phyloP scores from a whole-genome alignment of 2,113 vertebrate genomes.

The Lanius collurio region DNA sequence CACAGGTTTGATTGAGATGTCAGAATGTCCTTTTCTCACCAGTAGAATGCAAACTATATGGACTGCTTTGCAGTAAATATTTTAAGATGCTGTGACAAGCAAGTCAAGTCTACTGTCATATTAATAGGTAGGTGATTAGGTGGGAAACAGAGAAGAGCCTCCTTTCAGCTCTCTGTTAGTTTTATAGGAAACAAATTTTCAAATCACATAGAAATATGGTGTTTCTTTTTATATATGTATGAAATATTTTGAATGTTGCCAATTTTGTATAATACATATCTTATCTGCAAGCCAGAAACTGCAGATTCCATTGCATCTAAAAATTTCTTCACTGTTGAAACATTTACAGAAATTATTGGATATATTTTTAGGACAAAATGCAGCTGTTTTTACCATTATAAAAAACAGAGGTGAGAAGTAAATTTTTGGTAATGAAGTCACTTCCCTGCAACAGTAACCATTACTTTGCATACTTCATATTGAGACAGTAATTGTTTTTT shows the following conservation, averaged over 20 bases:
- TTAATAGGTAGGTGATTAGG: background rate
- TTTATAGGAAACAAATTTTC: background rate
- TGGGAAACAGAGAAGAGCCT: background rate
- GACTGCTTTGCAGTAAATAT: background rate
- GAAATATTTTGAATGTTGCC: background rate
- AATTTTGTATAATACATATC: background rate
- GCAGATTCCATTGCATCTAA: background rate
- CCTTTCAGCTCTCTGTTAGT: background rate
- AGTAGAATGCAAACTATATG: background rate
- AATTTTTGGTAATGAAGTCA: background rate
- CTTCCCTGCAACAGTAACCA: background rate
- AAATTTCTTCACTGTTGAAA: background rate
- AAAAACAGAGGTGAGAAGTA: background rate
- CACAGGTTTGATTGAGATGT: background rate
- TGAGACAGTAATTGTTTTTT: background rate
- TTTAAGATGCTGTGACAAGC: background rate
- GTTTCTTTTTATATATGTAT: background rate
- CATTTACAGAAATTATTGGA: background rate
- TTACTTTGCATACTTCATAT: background rate
- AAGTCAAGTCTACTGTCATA: background rate
- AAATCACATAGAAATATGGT: background rate
- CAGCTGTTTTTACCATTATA: background rate
- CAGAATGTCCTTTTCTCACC: background rate
- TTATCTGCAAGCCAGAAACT: background rate
- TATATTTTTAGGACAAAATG: background rate